Conservation (phyloP, 1,140 invertebrate genomes). For the Solenopsis invicta region DNA sequence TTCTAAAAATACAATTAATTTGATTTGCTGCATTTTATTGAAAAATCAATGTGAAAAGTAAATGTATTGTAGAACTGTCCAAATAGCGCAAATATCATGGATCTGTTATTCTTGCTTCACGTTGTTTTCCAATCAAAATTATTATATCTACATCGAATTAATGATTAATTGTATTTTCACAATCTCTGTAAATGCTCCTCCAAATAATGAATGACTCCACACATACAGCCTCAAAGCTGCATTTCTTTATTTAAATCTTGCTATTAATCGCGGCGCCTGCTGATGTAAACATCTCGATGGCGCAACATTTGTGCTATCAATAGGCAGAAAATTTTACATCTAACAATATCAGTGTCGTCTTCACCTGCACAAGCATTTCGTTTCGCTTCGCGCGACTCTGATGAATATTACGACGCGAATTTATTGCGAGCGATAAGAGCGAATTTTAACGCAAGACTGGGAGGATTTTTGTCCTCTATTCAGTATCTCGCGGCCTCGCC, state of each 20-base stretch:
- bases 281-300: background rate
- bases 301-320: background rate
- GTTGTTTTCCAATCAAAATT: too few relatives aligned
- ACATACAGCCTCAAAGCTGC: background rate
- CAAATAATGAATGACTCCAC: background rate
- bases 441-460: background rate
- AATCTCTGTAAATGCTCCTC: background rate
- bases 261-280: background rate
- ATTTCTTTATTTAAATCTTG: conserved; percentile 11
- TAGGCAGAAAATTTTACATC: background rate
- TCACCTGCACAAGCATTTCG: background rate
- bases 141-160: too few relatives aligned
- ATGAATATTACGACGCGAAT: background rate
- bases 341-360: background rate
- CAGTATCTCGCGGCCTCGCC: background rate
- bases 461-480: background rate
- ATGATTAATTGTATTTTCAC: too few relatives aligned
- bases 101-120: too few relatives aligned
- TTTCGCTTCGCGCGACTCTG: background rate
- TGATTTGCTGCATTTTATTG: too few relatives aligned
- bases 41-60: too few relatives aligned
- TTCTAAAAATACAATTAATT: too few relatives aligned
- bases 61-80: too few relatives aligned
- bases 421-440: conserved; percentile 22
- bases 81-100: too few relatives aligned